phyloP scores from a whole-genome alignment of 2,113 vertebrate species.

The Ornithorhynchus anatinus region DNA sequence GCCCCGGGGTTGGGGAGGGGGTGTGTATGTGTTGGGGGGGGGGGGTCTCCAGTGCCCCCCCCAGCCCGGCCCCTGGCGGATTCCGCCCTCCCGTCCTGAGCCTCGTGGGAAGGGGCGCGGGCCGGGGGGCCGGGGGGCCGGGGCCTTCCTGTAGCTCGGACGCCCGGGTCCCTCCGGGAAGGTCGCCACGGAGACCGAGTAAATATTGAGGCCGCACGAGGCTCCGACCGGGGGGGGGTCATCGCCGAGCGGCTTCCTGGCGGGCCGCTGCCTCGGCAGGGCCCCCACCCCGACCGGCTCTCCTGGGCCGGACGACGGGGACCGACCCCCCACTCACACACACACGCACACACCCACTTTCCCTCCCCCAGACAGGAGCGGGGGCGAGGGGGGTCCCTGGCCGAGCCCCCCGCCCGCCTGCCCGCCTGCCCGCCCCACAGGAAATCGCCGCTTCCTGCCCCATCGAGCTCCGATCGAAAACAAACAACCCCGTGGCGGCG shows the following conservation, averaged over 20 bases:
- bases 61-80: background rate
- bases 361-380: conserved; percentile 8
- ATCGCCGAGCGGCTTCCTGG: conserved; percentile 66
- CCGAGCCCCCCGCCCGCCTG: conserved; percentile 25
- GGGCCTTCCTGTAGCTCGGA: conserved; percentile 41
- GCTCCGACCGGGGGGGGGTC: conserved; percentile 62
- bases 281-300: background rate
- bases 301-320: background rate
- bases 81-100: background rate
- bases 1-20: too few relatives aligned
- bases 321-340: background rate
- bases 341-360: background rate
- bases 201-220: conserved; percentile 52
- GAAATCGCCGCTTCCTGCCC: conserved; percentile 65
- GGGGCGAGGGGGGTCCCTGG: background rate
- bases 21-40: too few relatives aligned
- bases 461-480: conserved; percentile 53
- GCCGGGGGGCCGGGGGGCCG: conserved; percentile 13
- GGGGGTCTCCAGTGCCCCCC: too few relatives aligned
- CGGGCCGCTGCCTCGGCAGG: background rate
- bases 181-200: conserved; percentile 59
- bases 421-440: conserved; percentile 38
- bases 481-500: conserved; percentile 17
- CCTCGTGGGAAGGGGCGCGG: background rate
- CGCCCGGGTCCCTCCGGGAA: conserved; percentile 34